phyloP scores from a whole-genome alignment of 2,888 invertebrate genomes.

The Hirudinaria manillensis region DNA sequence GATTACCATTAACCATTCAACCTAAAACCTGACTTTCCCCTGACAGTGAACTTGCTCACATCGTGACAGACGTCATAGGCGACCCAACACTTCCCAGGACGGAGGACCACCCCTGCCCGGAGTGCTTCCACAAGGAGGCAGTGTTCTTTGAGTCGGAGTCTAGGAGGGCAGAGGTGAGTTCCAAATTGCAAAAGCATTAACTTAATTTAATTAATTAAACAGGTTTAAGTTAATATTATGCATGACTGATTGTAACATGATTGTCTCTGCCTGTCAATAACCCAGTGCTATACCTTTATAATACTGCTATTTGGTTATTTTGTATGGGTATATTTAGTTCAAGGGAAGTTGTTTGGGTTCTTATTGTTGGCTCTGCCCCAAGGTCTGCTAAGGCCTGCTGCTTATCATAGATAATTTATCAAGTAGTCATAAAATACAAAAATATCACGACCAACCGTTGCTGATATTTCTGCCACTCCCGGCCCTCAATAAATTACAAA shows the following conservation, averaged over 20 bases:
- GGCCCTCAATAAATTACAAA: too few species aligned
- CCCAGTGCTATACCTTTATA: too few species aligned
- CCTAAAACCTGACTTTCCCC: not conserved
- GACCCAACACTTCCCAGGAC: constrained; percentile 96
- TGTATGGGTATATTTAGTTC: too few species aligned
- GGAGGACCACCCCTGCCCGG: constrained; percentile 95
- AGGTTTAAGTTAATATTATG: not conserved
- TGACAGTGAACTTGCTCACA: constrained; percentile 85
- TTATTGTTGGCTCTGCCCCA: too few species aligned
- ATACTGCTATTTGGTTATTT: too few species aligned
- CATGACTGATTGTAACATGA: not conserved
- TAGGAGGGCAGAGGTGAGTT: constrained; percentile 73
- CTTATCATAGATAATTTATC: too few species aligned
- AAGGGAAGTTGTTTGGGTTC: too few species aligned
- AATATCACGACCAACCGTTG: too few species aligned
- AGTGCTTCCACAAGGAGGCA: constrained; percentile 86
- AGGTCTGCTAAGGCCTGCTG: too few species aligned
- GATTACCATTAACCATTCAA: not conserved
- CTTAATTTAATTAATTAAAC: not conserved
- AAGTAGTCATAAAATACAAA: too few species aligned
- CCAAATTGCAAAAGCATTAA: not conserved
- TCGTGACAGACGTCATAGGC: constrained; percentile 93
- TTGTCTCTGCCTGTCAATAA: not conserved
- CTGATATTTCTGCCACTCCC: too few species aligned
- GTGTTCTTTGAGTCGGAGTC: constrained; percentile 99